Evolutionary conservation across 2,797 vertebrate genomes (phyloP), one percentile per base, ranked within the genome.

Genomic region (Myotis myotis): DNA sequence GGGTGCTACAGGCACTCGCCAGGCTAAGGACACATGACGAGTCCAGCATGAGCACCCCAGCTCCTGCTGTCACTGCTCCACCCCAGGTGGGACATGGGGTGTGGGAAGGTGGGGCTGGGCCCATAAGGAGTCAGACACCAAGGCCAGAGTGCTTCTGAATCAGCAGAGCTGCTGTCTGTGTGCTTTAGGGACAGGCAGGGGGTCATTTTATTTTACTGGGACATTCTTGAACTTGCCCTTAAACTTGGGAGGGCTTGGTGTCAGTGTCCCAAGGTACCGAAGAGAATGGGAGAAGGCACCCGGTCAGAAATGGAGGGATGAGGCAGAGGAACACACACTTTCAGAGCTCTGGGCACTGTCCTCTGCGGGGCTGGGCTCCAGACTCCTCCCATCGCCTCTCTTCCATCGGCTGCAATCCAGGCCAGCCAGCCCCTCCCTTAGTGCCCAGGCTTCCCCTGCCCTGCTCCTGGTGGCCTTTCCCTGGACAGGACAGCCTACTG

Each of bases 21-120:
- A 7, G 9, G 23, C 22, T 17, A 38, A 49, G 51, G 15, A 0
- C 62, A 15, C 1, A 0, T 0, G 15, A 3, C 1, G 3, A 13
- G 57, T 15, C 47, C 64, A 0, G 25, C 41, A 16, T 15, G 5
- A 23, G 53, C 5, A 0, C 81, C 38, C 75, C 36, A 41, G n/a
- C 23, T 0, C 0, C 1, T 4, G 0, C 1, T 7, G 47, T 8
- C 79, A 11, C 0, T 0, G n/a, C 17, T 2, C 2, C 30, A 64
- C 6, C 62, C 30, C 62, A 3, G 2, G 57, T 3, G 4, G 38
- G 23, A 2, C 3, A 0, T 62, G 44, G 13, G 86, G 15, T n/a
- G 2, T 20, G 12, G 75, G 25, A 13, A 28, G 0, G 13, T 5
- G 23, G 23, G 30, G 13, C 51, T 4, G 0, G 11, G 36, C 47